Evolutionary conservation across 2,888 invertebrate species (phyloP), one percentile per base, ranked within the genome.

Genomic region (Euplagia quadripunctaria): DNA sequence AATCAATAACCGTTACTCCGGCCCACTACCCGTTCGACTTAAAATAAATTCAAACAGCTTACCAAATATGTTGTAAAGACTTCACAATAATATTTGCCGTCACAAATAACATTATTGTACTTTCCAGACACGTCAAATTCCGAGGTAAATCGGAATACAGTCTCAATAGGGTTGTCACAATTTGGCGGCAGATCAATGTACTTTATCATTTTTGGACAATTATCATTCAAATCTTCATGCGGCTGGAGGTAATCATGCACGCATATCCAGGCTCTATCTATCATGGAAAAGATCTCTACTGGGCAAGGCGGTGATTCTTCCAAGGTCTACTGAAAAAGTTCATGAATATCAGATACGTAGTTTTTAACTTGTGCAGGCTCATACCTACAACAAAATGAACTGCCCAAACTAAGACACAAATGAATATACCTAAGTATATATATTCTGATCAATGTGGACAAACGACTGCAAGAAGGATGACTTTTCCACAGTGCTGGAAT

Each of bases 161-260:
- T 94, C 42, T 87, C 84, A 0, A 93, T 90, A 0, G 93, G 93
- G 73, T 94, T 91, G 64, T 89, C 86, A 69, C 94, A 94, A 0
- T 79, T 78, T 0, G 78, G 77, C 46, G 83, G 80, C 8, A 94
- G 55, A 41, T 92, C 89, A 0, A 74, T 72, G 0, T 87, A 84
- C 8, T 79, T 86, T 4, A 90, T 83, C 0, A 79, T 51, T 0
- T 76, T 73, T 0, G 90, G 89, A 68, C 93, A 93, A 0, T 69
- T 9, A 4, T 70, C 73, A 0, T 75, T 75, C 9, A 78, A 66
- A 4, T 88, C 76, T 51, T 80, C 77, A 8, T 79, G 79, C 64
- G 88, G 73, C 20, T 46, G 61, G 0, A 73, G 81, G 6, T 86
- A 84, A 74, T 91, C 83, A 0, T 79, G 77, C 0, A 85, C 88